Evolutionary conservation across 2,113 vertebrate species (phyloP).

Genomic region (Chlorodrepanis virens): DNA sequence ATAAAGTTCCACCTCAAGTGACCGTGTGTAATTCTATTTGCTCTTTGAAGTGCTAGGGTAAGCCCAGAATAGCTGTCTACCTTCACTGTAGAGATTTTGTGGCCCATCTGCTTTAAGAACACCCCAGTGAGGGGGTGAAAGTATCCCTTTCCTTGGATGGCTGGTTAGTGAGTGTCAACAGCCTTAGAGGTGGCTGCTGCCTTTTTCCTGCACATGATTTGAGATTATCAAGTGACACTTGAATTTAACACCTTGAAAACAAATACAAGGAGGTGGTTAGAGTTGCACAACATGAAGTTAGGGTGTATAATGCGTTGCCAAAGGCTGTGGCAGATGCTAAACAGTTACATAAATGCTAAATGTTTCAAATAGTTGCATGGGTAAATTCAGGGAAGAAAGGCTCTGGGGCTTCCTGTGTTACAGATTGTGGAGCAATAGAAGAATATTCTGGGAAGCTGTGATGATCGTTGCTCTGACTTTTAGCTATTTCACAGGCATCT

Average conservation of each 20-base stretch:
- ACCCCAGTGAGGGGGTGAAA: not conserved
- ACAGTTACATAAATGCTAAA: not conserved
- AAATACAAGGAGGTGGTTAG: not conserved
- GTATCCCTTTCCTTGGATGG: not conserved
- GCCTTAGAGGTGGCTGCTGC: not conserved
- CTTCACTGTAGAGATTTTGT: not conserved
- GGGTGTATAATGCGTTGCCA: not conserved
- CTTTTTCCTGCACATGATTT: not conserved
- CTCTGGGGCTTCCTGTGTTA: not conserved
- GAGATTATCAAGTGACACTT: not conserved
- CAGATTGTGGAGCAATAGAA: not conserved
- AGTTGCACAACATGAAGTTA: not conserved
- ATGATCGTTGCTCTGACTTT: not conserved
- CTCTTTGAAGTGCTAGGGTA: not conserved
- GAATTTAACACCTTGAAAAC: not conserved
- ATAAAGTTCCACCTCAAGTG: not conserved
- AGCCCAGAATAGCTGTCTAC: not conserved
- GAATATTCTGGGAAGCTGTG: not conserved
- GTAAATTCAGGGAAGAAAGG: not conserved
- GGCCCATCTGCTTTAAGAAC: not conserved
- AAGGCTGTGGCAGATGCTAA: conserved; percentile 7
- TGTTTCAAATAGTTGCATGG: not conserved
- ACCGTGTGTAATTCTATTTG: rapidly evolving
- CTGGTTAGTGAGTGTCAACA: not conserved
- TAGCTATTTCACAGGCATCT: not conserved